These are phyloP conservation scores for Cuniculus paca DNA, from an alignment of 2,797 vertebrate species.

Conservation along the genomic window DNA sequence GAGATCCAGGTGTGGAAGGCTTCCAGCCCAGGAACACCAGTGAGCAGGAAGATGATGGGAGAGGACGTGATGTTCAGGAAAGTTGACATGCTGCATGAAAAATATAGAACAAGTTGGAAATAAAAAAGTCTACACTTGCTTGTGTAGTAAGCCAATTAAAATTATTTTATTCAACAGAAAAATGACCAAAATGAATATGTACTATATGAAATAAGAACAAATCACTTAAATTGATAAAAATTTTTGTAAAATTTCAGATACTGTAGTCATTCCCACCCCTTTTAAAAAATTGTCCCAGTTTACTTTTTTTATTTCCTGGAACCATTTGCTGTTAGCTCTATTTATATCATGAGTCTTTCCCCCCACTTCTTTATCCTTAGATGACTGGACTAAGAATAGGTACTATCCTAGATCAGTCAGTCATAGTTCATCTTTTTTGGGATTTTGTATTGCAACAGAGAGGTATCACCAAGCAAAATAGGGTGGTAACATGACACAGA, in stretches of 20 bases:
- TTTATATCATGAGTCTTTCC: not conserved
- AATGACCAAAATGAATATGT: not conserved
- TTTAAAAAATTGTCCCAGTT: not conserved
- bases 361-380: not conserved
- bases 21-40: conserved; percentile 75
- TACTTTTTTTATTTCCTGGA: not conserved
- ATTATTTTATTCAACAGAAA: conserved; percentile 6
- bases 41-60: conserved; percentile 66
- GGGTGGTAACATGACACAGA: not conserved
- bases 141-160: not conserved
- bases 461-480: not conserved
- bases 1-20: conserved; percentile 75
- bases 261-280: not conserved
- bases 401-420: not conserved
- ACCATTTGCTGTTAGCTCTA: not conserved
- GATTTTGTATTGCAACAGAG: not conserved
- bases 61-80: conserved; percentile 67
- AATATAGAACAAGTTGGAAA: conserved; percentile 60
- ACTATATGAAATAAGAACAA: not conserved
- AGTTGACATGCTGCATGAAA: conserved; percentile 66
- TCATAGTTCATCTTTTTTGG: conserved; percentile 7
- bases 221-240: conserved; percentile 31
- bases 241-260: not conserved
- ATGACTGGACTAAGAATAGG: not conserved
- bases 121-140: not conserved